phyloP scores from a whole-genome alignment of 2,888 invertebrate species.

The Lycaena phlaeas region DNA sequence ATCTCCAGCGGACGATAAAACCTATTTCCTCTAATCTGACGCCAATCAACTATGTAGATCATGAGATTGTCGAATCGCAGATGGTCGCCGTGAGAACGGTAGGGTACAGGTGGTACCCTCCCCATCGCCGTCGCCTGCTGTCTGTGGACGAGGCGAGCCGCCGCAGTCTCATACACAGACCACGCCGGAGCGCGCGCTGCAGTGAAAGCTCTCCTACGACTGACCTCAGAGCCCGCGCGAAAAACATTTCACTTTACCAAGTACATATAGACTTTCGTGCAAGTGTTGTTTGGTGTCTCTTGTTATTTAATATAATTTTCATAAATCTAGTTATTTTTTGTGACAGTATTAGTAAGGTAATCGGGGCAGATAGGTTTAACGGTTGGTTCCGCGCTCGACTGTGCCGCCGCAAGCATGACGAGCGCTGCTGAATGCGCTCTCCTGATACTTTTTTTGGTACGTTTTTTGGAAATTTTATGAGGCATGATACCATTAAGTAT shows the following conservation, averaged over 20 bases:
- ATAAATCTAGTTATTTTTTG: slow-evolving; percentile 36
- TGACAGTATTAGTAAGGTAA: slow-evolving; percentile 56
- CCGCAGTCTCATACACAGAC: slow-evolving; percentile 54
- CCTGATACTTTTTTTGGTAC: slow-evolving; percentile 55
- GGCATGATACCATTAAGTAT: background rate
- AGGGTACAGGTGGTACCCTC: slow-evolving; percentile 64
- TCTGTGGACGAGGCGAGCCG: slow-evolving; percentile 48
- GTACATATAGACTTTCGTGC: slow-evolving; percentile 14
- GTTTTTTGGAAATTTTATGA: slow-evolving; percentile 26
- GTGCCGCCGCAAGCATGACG: slow-evolving; percentile 72
- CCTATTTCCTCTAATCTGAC: slow-evolving; percentile 58
- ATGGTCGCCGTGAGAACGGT: slow-evolving; percentile 66
- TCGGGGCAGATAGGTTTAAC: slow-evolving; percentile 72
- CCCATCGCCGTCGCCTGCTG: slow-evolving; percentile 56
- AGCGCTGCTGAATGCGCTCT: slow-evolving; percentile 57
- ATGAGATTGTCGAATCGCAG: slow-evolving; percentile 56
- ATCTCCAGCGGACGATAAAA: slow-evolving; percentile 37
- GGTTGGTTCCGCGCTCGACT: slow-evolving; percentile 70
- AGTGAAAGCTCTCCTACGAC: slow-evolving; percentile 21
- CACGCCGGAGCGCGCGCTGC: slow-evolving; percentile 52
- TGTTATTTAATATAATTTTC: slow-evolving; percentile 12
- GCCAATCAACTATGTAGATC: slow-evolving; percentile 68
- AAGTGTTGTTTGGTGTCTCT: slow-evolving; percentile 16
- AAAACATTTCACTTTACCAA: background rate
- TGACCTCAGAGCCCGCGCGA: background rate